Evolutionary conservation across 2,113 vertebrate genomes (phyloP).

Genomic region (Pycnonotus jocosus): DNA sequence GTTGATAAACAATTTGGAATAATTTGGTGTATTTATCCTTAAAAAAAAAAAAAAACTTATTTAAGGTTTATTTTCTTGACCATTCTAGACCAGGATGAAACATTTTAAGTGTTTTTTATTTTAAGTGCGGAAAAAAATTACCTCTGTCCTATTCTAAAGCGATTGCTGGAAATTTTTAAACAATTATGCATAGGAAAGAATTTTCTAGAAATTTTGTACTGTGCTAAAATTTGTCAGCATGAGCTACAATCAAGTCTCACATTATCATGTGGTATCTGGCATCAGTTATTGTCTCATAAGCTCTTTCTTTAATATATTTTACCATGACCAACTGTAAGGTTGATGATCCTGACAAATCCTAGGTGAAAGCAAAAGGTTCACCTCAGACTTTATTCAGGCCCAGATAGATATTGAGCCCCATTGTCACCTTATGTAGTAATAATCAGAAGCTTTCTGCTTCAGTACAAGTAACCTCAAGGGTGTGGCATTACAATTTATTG

Average conservation of each 20-base stretch:
- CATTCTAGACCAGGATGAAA: neutral
- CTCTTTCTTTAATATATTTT: neutral
- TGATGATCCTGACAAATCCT: neutral
- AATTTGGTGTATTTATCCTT: neutral
- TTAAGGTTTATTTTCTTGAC: neutral
- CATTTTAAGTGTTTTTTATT: neutral
- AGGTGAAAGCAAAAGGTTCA: neutral
- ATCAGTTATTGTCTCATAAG: neutral
- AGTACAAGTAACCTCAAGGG: neutral
- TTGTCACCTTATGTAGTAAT: neutral
- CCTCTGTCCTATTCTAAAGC: neutral
- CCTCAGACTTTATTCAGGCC: neutral
- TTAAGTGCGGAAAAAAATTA: neutral
- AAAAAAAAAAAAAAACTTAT: neutral
- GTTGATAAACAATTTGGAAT: neutral
- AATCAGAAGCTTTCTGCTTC: neutral
- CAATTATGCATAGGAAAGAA: neutral
- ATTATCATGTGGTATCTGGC: neutral
- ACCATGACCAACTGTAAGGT: neutral
- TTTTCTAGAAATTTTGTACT: neutral
- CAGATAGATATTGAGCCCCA: fast-evolving
- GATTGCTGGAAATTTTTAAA: neutral
- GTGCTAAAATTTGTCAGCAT: neutral
- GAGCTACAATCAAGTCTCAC: neutral
- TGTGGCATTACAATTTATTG: neutral